Evolutionary conservation across 2,888 invertebrate species (phyloP), one percentile per base, ranked within the genome.

Genomic region (Aphidoletes aphidimyza): DNA sequence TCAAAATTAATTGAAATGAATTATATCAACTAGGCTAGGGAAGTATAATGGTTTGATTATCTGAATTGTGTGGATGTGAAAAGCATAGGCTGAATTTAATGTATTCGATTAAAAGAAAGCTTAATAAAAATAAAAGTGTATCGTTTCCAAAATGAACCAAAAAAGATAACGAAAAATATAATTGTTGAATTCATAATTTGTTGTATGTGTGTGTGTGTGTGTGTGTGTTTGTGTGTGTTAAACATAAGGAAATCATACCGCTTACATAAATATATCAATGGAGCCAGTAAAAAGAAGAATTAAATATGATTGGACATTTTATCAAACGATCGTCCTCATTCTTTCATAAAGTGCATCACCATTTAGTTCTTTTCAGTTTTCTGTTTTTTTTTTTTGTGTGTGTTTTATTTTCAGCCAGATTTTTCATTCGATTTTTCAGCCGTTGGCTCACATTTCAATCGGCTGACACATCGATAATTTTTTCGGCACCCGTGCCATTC

Each of bases 401-500:
- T 36, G 34, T 78, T 34, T 78, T 14, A 1, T 78, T 78, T 34
- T 78, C 14, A 42, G n/a, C n/a, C n/a, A n/a, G n/a, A 2, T 78
- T 30, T 83, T 22, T 83, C 83, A 22, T 83, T 39, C 9, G 22
- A n/a, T 22, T 39, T 39, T 19, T 39, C 22, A n/a, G 11, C 8
- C 11, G 39, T 84, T 59, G 26, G 26, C 47, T 47, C 3, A 30
- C 47, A 30, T 22, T 49, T 45, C 49, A 85, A 85, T 85, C 85
- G 69, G 85, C 83, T 84, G 85, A 83, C 30, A 83, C 84, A 85
- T 85, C 85, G 45, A 85, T 85, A 69, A 85, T 83, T 14, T 45
- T 42, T 30, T 54, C 37, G 37, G 36, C 37, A 81, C 37, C 81
- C 19, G 81, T 81, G 84, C 84, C 42, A 59, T 42, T 83, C 22